Percentiles rank a stretch among this genome's conserved stretches.
phyloP scores from a whole-genome alignment of 2,797 vertebrate species.

The Selene dorsalis region DNA sequence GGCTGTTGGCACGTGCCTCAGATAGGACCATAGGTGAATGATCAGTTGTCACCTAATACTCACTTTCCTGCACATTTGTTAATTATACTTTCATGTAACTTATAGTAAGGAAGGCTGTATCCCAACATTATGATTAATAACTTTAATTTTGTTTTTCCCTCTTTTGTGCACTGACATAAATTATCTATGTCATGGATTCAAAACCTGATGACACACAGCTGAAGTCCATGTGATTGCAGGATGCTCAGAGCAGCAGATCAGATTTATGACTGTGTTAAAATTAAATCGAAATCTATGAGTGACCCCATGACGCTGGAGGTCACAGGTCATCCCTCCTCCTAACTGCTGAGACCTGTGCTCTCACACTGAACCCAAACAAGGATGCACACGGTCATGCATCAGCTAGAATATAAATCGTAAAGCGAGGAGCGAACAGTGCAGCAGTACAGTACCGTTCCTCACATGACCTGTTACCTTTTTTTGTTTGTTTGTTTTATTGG shows the following conservation, averaged over 20 bases:
- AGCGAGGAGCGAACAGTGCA: background rate
- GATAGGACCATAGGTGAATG: background rate
- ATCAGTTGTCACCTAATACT: background rate
- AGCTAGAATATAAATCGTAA: constrained; percentile 14
- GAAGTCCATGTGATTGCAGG: background rate
- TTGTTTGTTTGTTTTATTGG: background rate
- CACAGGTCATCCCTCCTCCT: constrained; percentile 28
- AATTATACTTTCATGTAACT: background rate
- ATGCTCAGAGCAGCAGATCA: background rate
- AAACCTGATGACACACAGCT: background rate
- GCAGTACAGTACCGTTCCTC: constrained; percentile 20
- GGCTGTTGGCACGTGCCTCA: background rate
- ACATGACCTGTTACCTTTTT: constrained; percentile 34
- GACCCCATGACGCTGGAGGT: constrained; percentile 44
- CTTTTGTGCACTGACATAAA: background rate
- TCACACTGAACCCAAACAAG: background rate
- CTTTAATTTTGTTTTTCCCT: background rate
- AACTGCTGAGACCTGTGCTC: constrained; percentile 1
- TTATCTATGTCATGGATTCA: background rate
- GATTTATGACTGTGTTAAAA: background rate
- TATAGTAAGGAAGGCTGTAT: background rate
- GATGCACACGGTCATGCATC: background rate
- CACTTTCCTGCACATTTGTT: background rate
- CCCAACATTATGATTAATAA: background rate
- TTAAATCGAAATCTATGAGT: background rate